Percentiles rank a stretch among this genome's conserved stretches.
Conservation (phyloP, 1,140 invertebrate genomes). For the Atta texana region DNA sequence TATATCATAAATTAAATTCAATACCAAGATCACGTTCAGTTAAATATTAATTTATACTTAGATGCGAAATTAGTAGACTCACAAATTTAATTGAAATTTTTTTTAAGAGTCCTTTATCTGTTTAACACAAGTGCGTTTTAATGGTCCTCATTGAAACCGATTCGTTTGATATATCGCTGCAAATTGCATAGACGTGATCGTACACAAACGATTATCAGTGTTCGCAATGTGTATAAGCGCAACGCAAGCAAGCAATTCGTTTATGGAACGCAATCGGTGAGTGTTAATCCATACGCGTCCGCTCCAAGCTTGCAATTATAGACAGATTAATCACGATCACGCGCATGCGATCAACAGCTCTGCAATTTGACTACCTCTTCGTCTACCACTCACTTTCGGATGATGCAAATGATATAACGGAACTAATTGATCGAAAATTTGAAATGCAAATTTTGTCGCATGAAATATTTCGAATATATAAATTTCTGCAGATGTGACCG, state of each 20-base stretch:
- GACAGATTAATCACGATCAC: conserved; percentile 60
- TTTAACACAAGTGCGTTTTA: background rate
- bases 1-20: background rate
- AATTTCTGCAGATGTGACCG: background rate
- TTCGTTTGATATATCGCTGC: conserved; percentile 33
- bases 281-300: conserved; percentile 57
- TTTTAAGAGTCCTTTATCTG: too few relatives aligned
- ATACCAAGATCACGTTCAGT: background rate
- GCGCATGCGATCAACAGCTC: conserved; percentile 43
- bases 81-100: background rate
- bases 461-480: background rate
- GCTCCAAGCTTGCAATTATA: conserved; percentile 46
- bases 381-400: conserved; percentile 2
- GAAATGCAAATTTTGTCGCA: conserved; percentile 1
- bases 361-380: conserved; percentile 46
- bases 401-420: conserved; percentile 34
- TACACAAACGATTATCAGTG: conserved; percentile 28
- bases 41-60: background rate
- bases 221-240: conserved; percentile 32
- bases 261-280: conserved; percentile 33
- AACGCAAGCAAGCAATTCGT: conserved; percentile 32
- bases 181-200: conserved; percentile 55
- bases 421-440: conserved; percentile 30
- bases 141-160: conserved; percentile 31
- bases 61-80: background rate